phyloP scores from a whole-genome alignment of 2,888 invertebrate genomes.

The Agelastica alni region DNA sequence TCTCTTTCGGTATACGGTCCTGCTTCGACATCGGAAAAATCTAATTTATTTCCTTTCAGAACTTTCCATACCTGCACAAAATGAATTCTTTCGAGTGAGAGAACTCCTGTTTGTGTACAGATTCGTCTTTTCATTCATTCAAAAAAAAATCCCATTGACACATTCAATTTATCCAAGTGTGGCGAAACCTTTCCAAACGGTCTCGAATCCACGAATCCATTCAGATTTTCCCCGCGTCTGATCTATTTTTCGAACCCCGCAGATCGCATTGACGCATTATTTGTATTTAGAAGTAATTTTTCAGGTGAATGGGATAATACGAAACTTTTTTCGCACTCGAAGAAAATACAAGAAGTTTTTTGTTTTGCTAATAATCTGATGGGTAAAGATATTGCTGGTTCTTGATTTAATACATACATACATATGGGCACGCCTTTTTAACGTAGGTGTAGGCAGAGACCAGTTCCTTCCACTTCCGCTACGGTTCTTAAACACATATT shows the following conservation, averaged over 20 bases:
- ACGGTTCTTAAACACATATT: too few relatives aligned
- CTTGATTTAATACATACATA: too few relatives aligned
- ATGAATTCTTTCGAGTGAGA: constrained; percentile 36
- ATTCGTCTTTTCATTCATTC: too few relatives aligned
- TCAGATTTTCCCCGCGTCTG: constrained; percentile 26
- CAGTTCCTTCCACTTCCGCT: too few relatives aligned
- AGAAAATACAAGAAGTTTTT: too few relatives aligned
- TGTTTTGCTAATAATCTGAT: too few relatives aligned
- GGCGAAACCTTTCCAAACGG: constrained; percentile 20
- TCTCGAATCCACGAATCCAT: constrained; percentile 19
- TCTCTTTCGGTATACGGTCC: too few relatives aligned
- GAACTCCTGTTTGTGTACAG: constrained; percentile 43
- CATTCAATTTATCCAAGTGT: constrained; percentile 51
- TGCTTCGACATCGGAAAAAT: constrained; percentile 38
- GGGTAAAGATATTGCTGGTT: too few relatives aligned
- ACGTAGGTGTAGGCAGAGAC: too few relatives aligned
- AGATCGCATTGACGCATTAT: constrained; percentile 4
- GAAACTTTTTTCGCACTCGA: too few relatives aligned
- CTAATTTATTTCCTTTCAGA: constrained; percentile 45
- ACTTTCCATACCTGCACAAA: constrained; percentile 45
- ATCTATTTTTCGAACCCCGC: constrained; percentile 13
- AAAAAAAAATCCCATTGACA: constrained; percentile 50
- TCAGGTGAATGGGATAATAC: too few relatives aligned
- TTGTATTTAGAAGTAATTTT: background rate
- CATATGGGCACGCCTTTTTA: too few relatives aligned